Evolutionary conservation across 2,113 vertebrate genomes (phyloP), one percentile per base, ranked within the genome.

Genomic region (Poeciliopsis turrubarensis): DNA sequence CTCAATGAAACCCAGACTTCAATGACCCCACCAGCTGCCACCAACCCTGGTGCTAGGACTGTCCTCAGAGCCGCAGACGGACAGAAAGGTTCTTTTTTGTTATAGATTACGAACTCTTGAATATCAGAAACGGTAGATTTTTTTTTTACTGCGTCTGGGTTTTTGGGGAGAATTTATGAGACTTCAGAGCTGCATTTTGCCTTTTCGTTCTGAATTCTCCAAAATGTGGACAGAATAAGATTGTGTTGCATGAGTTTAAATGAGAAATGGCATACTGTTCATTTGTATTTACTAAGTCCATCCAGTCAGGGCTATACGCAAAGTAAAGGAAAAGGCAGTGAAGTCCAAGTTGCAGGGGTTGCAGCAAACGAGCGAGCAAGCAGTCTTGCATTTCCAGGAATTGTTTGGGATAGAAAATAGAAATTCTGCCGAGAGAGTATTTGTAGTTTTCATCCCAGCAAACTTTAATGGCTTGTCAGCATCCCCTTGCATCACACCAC

Each of bases 301-400:
- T 57, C 57, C 78, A 8, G 70, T 29, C 44, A 7, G 15, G 5
- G 34, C 67, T 39, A 66, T 26, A 22, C 68, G 77, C 62, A 47
- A 71, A 68, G 30, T 15, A 65, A 62, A 69, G 34, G 78, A 73
- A 51, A 22, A 57, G 62, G 47, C 54, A 11, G 12, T 0, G 12
- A 69, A 77, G 78, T 81, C 70, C 67, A 80, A 82, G 73, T 81
- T 27, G 44, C 60, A 41, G 67, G 79, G 79, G 69, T 79, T 17
- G 68, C n/a, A 61, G 75, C 41, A 29, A 78, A 77, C 80, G 34
- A 10, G 30, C 65, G 61, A 81, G 60, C 69, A 63, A 63, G 76
- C 37, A 31, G 62, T 77, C 80, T 37, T 79, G 60, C 64, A 39
- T 86, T 87, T 92, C 77, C 77, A 84, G 86, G 78, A 91, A 90